Evolutionary conservation across 2,888 invertebrate species (phyloP).

Genomic region (Pollenia labialis): DNA sequence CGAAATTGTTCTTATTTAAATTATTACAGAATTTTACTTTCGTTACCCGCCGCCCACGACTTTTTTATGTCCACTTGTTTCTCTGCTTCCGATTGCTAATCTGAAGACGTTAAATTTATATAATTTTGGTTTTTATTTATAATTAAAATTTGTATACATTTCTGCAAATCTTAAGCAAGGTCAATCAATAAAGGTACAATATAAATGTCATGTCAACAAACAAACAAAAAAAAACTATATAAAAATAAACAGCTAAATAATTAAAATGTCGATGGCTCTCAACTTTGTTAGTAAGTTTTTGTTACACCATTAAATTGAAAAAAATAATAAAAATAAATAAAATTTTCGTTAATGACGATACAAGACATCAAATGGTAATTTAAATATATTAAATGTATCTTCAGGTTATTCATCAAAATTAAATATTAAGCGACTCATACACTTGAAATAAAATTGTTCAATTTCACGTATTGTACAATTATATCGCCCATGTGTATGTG

Average conservation of each 20-base stretch:
- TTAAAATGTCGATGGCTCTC: not conserved
- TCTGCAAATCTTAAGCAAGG: not conserved
- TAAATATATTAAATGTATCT: not conserved
- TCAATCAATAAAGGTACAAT: not conserved
- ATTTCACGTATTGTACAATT: too few relatives aligned
- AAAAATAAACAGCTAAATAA: not conserved
- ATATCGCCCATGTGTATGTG: too few relatives aligned
- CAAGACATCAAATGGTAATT: not conserved
- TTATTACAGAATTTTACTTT: too few relatives aligned
- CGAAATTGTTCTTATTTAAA: too few relatives aligned
- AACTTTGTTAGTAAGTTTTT: not conserved
- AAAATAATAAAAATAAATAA: not conserved
- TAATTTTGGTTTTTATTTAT: too few relatives aligned
- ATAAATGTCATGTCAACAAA: conserved; percentile 1
- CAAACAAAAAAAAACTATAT: not conserved
- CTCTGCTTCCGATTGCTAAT: too few relatives aligned
- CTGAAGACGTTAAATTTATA: too few relatives aligned
- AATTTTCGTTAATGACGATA: not conserved
- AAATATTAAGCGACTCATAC: too few relatives aligned
- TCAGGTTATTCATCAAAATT: not conserved
- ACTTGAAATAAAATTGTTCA: too few relatives aligned
- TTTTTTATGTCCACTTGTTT: too few relatives aligned
- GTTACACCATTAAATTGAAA: not conserved
- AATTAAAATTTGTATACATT: not conserved
- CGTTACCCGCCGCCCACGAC: too few relatives aligned